Evolutionary conservation across 2,888 invertebrate species (phyloP).

Genomic region (Diabrotica balteata): DNA sequence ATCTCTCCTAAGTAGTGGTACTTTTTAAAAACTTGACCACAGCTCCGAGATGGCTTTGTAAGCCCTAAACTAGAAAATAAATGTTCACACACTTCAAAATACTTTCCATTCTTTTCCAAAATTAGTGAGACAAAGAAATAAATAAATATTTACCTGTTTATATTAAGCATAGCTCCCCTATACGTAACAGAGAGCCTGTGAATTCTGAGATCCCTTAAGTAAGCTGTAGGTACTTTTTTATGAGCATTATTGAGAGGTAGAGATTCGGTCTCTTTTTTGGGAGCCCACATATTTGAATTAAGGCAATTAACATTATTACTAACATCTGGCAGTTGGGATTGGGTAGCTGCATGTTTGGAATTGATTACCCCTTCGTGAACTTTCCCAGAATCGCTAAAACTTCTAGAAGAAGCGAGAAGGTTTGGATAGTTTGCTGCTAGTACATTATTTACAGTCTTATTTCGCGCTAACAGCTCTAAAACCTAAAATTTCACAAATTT

Average conservation of each 20-base stretch:
- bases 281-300: constrained; percentile 62
- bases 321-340: constrained; percentile 52
- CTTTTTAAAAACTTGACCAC: too few relatives aligned
- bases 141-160: constrained; percentile 63
- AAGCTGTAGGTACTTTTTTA: constrained; percentile 65
- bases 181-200: constrained; percentile 83
- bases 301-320: constrained; percentile 51
- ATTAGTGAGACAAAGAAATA: too few relatives aligned
- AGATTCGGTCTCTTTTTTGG: constrained; percentile 62
- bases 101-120: too few relatives aligned
- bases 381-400: constrained; percentile 73
- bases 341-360: constrained; percentile 52
- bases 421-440: constrained; percentile 79
- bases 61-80: too few relatives aligned
- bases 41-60: too few relatives aligned
- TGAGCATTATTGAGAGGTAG: constrained; percentile 54
- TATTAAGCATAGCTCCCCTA: constrained; percentile 85
- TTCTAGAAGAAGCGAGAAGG: constrained; percentile 73
- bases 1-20: too few relatives aligned
- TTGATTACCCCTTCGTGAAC: constrained; percentile 59
- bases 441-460: constrained; percentile 74
- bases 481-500: constrained; percentile 54
- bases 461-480: constrained; percentile 73
- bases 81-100: too few relatives aligned
- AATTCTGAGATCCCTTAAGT: constrained; percentile 75